These are phyloP conservation scores for Chouioia cunea DNA, from an alignment of 2,888 invertebrate species.

Conservation along the genomic window DNA sequence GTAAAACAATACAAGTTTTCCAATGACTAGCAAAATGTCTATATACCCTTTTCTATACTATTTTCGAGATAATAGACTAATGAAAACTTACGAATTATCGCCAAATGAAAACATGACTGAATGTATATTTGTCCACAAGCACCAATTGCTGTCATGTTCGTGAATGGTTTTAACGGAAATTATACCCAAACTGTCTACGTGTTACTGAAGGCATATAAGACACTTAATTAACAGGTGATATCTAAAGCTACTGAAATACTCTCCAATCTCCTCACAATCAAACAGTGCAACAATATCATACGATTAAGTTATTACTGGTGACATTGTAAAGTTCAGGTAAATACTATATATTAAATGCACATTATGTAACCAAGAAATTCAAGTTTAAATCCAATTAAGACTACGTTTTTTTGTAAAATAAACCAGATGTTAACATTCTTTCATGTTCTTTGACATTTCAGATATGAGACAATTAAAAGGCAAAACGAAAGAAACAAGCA, in stretches of 20 bases:
- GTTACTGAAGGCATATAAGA: conserved; percentile 2
- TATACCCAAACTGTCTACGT: conserved; percentile 26
- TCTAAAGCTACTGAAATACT: conserved; percentile 7
- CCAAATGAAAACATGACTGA: conserved; percentile 22
- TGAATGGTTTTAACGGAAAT: conserved; percentile 14
- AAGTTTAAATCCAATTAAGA: too few species aligned
- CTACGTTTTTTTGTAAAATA: too few species aligned
- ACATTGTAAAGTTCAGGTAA: too few species aligned
- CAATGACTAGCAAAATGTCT: too few species aligned
- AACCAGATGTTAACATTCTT: conserved; percentile 18
- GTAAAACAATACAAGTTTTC: not conserved
- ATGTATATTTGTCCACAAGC: not conserved
- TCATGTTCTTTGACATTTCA: conserved; percentile 9
- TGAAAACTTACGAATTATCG: conserved; percentile 1
- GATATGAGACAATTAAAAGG: conserved; percentile 85
- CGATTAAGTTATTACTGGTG: too few species aligned
- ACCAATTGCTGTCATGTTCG: conserved; percentile 15
- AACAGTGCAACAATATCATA: too few species aligned
- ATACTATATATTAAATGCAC: too few species aligned
- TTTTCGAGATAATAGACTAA: too few species aligned
- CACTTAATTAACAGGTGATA: conserved; percentile 10
- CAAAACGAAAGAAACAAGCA: conserved; percentile 84
- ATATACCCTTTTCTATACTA: too few species aligned
- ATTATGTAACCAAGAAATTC: too few species aligned
- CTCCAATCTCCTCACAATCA: too few species aligned